These are phyloP conservation scores for Melanargia galathea DNA, from an alignment of 2,888 invertebrate species.

Conservation along the genomic window DNA sequence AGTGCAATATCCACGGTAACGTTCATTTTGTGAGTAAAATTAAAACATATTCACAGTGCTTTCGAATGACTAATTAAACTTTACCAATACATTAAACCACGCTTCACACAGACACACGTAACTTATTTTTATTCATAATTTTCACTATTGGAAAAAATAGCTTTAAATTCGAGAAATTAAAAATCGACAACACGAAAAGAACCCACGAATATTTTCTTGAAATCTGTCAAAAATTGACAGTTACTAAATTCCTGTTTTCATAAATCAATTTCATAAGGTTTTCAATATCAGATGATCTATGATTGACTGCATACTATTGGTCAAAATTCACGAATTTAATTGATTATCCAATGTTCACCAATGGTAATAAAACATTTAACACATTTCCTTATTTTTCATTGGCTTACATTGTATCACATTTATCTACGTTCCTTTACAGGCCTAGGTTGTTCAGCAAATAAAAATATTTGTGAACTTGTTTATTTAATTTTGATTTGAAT, in stretches of 20 bases:
- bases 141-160: constrained; percentile 35
- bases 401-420: constrained; percentile 41
- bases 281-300: constrained; percentile 43
- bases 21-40: constrained; percentile 77
- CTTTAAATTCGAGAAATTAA: constrained; percentile 36
- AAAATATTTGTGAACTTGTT: neutral
- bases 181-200: constrained; percentile 41
- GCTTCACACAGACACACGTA: constrained; percentile 38
- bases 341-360: constrained; percentile 52
- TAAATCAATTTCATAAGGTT: too few species aligned
- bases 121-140: constrained; percentile 35
- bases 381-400: constrained; percentile 50
- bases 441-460: constrained; percentile 27
- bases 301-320: constrained; percentile 51
- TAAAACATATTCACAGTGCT: constrained; percentile 64
- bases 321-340: constrained; percentile 35
- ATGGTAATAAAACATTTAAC: constrained; percentile 66
- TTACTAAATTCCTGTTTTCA: constrained; percentile 54
- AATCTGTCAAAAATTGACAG: constrained; percentile 60
- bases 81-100: constrained; percentile 50
- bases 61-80: constrained; percentile 46
- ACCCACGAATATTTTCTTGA: constrained; percentile 50
- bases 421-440: constrained; percentile 48
- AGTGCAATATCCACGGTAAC: constrained; percentile 74
- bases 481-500: too few species aligned